Conservation (phyloP, 92 coral and sea anemone genomes). For the Bergia sp. region DNA sequence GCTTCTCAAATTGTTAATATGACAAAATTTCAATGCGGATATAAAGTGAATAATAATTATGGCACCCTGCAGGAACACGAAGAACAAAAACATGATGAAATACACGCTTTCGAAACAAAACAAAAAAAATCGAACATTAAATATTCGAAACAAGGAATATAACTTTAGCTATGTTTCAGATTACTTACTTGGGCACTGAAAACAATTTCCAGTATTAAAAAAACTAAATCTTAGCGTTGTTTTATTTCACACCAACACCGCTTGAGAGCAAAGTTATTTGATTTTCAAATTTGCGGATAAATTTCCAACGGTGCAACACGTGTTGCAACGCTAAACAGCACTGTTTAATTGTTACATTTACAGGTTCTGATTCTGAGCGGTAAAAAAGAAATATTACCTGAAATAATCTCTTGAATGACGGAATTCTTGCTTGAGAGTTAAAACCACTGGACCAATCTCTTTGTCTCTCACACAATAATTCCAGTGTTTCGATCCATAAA, state of each 20-base stretch:
- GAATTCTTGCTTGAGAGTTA: conserved; percentile 85
- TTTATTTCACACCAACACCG: background rate
- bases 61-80: background rate
- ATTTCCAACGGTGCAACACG: background rate
- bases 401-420: conserved; percentile 79
- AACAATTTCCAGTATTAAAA: too few relatives aligned
- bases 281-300: background rate
- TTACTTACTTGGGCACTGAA: too few relatives aligned
- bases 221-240: background rate
- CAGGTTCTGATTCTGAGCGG: background rate
- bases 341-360: background rate
- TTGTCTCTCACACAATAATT: conserved; percentile 79
- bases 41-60: background rate
- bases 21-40: background rate
- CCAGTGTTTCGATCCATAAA: conserved; percentile 97
- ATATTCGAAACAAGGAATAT: background rate
- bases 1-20: background rate
- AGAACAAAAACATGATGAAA: background rate
- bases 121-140: background rate
- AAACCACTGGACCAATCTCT: conserved; percentile 76
- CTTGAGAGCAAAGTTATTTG: background rate
- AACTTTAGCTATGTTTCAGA: background rate
- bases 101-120: conserved; percentile 1
- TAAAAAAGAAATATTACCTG: conserved; percentile 58
- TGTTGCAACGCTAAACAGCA: background rate